Evolutionary conservation across 2,113 vertebrate genomes (phyloP).

Genomic region (Petroica traversi): DNA sequence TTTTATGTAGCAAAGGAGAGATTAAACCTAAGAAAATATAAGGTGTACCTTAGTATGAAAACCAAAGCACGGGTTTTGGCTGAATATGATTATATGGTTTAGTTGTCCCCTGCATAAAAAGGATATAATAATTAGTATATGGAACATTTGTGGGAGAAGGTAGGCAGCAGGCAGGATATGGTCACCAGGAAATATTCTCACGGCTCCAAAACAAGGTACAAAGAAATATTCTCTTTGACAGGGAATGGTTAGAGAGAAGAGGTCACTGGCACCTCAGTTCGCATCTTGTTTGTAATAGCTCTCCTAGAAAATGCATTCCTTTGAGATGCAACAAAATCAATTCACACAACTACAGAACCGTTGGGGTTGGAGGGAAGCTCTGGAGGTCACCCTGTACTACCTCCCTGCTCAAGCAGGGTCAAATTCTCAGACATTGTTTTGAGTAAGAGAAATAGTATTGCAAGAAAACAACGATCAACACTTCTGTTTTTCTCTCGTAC

Average conservation of each 20-base stretch:
- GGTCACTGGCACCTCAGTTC: background rate
- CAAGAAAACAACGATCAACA: background rate
- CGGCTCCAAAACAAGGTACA: background rate
- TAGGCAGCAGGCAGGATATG: background rate
- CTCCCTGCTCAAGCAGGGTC: background rate
- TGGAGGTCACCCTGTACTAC: background rate
- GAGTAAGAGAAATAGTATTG: background rate
- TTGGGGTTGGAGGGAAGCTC: background rate
- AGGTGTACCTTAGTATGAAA: background rate
- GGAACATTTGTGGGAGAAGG: background rate
- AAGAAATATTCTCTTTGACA: background rate
- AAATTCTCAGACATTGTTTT: background rate
- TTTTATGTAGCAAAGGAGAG: background rate
- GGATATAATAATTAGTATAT: background rate
- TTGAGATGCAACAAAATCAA: background rate
- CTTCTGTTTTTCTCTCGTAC: background rate
- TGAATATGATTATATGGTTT: background rate
- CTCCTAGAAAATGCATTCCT: background rate
- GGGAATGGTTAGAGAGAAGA: background rate
- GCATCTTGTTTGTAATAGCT: background rate
- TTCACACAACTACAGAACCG: background rate
- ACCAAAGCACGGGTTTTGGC: background rate
- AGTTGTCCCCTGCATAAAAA: background rate
- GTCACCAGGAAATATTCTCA: background rate
- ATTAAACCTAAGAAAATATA: background rate